phyloP scores from a whole-genome alignment of 2,113 vertebrate genomes.

The Lamprotornis superbus region DNA sequence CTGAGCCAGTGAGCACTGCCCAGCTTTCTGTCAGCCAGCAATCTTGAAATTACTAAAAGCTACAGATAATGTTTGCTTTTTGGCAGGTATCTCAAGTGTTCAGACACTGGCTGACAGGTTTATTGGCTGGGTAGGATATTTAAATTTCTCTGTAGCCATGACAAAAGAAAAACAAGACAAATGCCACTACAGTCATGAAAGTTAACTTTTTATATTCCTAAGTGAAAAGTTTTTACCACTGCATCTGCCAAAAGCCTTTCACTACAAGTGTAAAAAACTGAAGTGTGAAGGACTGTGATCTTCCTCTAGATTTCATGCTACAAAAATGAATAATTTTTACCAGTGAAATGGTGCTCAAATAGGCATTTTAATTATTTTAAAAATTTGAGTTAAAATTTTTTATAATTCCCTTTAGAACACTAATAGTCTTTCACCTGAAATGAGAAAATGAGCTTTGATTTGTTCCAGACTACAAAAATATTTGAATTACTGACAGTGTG shows the following conservation, averaged over 20 bases:
- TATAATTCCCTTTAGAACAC: not conserved
- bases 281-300: not conserved
- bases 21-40: not conserved
- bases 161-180: not conserved
- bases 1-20: not conserved
- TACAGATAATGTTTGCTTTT: not conserved
- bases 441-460: not conserved
- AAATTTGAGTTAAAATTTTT: not conserved
- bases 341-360: not conserved
- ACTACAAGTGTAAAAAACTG: not conserved
- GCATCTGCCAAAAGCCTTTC: not conserved
- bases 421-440: not conserved
- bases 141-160: not conserved
- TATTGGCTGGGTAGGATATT: not conserved
- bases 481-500: not conserved
- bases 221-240: not conserved
- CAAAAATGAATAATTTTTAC: not conserved
- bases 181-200: not conserved
- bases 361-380: not conserved
- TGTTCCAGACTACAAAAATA: not conserved
- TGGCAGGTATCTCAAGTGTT: not conserved
- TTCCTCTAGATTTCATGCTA: not conserved
- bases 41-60: not conserved
- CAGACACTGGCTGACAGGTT: not conserved
- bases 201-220: not conserved